phyloP scores from a whole-genome alignment of 2,113 vertebrate genomes.

The Alethe castanea region DNA sequence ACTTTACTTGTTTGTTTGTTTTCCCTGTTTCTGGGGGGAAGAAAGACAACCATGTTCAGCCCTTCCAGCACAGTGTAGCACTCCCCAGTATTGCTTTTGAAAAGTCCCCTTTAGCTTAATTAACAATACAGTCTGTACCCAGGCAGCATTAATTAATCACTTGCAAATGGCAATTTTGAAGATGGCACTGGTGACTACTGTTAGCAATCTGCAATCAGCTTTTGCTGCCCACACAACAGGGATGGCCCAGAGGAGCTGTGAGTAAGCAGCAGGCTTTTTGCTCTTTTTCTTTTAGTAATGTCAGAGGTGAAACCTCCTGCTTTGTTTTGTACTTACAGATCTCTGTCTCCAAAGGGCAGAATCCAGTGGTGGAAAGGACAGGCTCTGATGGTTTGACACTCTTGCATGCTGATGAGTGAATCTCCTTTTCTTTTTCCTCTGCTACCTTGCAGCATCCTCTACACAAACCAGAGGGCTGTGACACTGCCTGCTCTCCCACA shows the following conservation, averaged over 20 bases:
- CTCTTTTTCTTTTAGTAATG: neutral
- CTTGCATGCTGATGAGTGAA: neutral
- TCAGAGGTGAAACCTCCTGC: neutral
- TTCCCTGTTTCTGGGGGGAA: neutral
- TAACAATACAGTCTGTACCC: constrained; percentile 3
- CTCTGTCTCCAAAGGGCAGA: neutral
- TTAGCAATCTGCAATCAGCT: neutral
- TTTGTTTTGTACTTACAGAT: neutral
- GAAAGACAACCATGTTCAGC: neutral
- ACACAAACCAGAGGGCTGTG: neutral
- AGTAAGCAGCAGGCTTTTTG: neutral
- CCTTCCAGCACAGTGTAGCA: neutral
- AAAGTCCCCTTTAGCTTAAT: constrained; percentile 20
- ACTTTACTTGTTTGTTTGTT: constrained; percentile 23
- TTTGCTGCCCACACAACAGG: neutral
- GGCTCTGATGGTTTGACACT: neutral
- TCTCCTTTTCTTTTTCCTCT: neutral
- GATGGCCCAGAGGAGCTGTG: neutral
- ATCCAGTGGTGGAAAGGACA: neutral
- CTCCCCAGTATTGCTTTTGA: neutral
- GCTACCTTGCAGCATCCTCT: neutral
- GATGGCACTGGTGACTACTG: neutral
- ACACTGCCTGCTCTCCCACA: neutral
- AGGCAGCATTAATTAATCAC: constrained; percentile 50
- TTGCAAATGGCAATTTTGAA: constrained; percentile 17